Evolutionary conservation across 2,888 invertebrate genomes (phyloP).

Genomic region (Megastigmus dorsalis): DNA sequence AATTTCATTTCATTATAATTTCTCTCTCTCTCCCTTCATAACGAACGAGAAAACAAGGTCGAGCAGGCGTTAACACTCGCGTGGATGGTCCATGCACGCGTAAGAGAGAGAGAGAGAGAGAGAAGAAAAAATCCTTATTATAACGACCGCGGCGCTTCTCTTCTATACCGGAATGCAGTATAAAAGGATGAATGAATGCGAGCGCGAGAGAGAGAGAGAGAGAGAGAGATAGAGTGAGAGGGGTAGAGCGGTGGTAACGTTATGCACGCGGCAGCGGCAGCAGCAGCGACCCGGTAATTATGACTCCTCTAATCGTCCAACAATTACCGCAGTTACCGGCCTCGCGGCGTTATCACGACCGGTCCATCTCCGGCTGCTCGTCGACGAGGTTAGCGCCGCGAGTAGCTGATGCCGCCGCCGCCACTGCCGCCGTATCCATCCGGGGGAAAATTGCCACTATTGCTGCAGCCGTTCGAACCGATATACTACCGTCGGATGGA

Average conservation of each 20-base stretch:
- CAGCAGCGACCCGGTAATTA: conserved; percentile 64
- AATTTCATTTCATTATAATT: conserved; percentile 31
- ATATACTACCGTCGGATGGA: conserved; percentile 4
- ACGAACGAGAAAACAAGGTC: conserved; percentile 36
- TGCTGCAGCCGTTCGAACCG: conserved; percentile 19
- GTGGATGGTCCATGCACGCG: neutral
- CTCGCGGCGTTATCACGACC: conserved; percentile 70
- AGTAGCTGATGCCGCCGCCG: neutral
- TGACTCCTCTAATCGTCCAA: conserved; percentile 73
- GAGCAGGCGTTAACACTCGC: conserved; percentile 25
- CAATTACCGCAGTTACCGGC: conserved; percentile 72
- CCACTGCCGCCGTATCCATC: conserved; percentile 21
- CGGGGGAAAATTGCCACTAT: conserved; percentile 47
- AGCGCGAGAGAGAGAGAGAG: neutral
- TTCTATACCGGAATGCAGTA: conserved; percentile 20
- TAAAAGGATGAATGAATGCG: conserved; percentile 66
- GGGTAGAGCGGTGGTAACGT: conserved; percentile 57
- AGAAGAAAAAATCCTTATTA: neutral
- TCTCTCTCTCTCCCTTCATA: neutral
- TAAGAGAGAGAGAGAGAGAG: neutral
- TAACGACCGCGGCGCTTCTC: neutral
- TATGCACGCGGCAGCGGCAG: conserved; percentile 58
- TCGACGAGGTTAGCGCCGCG: conserved; percentile 45
- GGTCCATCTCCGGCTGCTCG: conserved; percentile 64
- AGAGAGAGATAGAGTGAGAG: conserved; percentile 1